phyloP scores from a whole-genome alignment of 1,140 invertebrate genomes.

The Gyrodactylus bullatarudis region DNA sequence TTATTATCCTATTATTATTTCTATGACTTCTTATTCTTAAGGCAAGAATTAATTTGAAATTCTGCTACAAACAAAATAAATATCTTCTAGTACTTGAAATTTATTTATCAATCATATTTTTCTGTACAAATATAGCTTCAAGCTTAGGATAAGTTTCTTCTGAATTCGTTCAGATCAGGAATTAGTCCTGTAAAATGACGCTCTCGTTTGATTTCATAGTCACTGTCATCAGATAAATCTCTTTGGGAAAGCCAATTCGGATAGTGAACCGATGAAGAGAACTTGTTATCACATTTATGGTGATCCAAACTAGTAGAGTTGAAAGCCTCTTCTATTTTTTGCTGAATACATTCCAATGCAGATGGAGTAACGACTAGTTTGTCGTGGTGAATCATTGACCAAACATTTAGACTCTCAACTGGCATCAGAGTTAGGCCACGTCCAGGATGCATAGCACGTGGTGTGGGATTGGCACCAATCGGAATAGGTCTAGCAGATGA shows the following conservation, averaged over 20 bases:
- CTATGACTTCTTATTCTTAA: neutral
- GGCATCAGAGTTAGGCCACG: neutral
- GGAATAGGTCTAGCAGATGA: neutral
- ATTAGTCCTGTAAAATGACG: neutral
- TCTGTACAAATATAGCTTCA: neutral
- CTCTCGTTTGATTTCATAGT: neutral
- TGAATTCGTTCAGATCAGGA: neutral
- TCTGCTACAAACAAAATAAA: too few relatives aligned
- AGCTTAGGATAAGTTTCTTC: neutral
- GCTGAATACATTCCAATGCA: constrained; percentile 49
- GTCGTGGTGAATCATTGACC: constrained; percentile 64
- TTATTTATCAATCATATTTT: too few relatives aligned
- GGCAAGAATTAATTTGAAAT: too few relatives aligned
- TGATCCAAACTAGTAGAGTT: neutral
- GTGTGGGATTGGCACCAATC: neutral
- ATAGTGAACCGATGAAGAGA: neutral
- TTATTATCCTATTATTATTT: neutral
- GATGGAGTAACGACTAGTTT: constrained; percentile 52
- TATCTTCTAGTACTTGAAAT: too few relatives aligned
- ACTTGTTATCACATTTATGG: neutral
- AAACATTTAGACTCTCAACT: constrained; percentile 28
- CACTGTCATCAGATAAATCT: neutral
- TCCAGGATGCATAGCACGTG: neutral
- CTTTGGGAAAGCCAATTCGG: neutral
- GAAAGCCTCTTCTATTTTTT: constrained; percentile 23